Base-by-base conservation (phyloP, 2,113 vertebrate genomes). In the Lota lota region DNA sequence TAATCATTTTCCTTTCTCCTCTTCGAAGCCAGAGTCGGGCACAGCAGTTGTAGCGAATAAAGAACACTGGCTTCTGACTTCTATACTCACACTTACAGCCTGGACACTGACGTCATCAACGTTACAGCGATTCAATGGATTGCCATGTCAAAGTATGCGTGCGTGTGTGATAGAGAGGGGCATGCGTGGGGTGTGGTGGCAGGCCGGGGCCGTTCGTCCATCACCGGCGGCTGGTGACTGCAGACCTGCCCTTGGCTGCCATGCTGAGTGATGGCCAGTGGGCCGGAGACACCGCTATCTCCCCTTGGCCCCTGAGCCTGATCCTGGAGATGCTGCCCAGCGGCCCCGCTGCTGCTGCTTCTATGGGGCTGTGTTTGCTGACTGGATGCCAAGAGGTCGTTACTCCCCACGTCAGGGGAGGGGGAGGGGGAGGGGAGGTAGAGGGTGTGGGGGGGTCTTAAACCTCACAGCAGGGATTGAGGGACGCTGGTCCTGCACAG, bases 211-310 rank as follows among this genome's bases (percentile, higher is more conserved):
- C 20, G 24, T 65, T 73, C 72, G 68, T 87, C 77, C 57, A 33
- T 81, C 79, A 74, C 36, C 56, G 6, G 53, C 1, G 28, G 28
- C 14, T 74, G 73, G 73, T 72, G 72, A 63, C 69, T 65, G 40
- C 85, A 83, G 83, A 66, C 76, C 60, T 22, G 17, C 22, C 62
- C 75, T 64, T 47, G 40, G 36, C 63, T 64, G 59, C 78, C 76
- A 59, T 17, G 62, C 74, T 53, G 79, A 74, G 81, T 79, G 74
- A 65, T 72, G 64, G 78, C 76, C 78, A 19, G 80, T 82, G 79
- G 82, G 84, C 79, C 76, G 88, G 86, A 89, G 88, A 90, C 85
- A 71, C 71, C 64, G 14, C 86, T 89, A 90, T 90, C 87, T 90
- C 70, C 17, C 65, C 70, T 56, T 67, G 70, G 18, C 68, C 70